Conservation (phyloP, 2,113 vertebrate genomes). For the Bagarius yarrelli region DNA sequence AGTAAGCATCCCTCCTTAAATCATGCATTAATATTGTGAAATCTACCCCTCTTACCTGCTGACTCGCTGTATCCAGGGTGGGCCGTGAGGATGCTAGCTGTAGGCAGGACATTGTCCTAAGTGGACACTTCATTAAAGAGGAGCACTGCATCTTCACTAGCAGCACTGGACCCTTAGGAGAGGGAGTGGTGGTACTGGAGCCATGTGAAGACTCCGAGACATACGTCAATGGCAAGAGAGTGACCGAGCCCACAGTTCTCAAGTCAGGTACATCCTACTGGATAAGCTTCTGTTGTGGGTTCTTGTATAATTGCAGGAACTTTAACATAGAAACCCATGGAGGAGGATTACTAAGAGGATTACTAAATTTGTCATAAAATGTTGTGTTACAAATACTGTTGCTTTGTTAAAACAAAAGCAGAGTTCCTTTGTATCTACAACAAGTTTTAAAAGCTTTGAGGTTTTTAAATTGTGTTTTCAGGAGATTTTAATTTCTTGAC, state of each 20-base stretch:
- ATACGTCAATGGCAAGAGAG: constrained; percentile 93
- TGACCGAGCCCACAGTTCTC: constrained; percentile 83
- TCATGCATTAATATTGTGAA: not conserved
- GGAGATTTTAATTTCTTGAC: not conserved
- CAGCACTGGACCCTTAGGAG: constrained; percentile 75
- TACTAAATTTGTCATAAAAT: not conserved
- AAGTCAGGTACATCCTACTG: constrained; percentile 78
- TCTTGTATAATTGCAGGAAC: not conserved
- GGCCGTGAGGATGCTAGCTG: constrained; percentile 88
- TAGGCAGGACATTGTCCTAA: constrained; percentile 96
- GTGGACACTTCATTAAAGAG: constrained; percentile 94
- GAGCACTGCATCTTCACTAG: constrained; percentile 96
- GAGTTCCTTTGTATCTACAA: not conserved
- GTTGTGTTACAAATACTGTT: not conserved
- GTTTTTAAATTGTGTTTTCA: not conserved
- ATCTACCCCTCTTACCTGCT: no score
- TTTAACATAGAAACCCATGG: not conserved
- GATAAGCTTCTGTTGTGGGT: not conserved
- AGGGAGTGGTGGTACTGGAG: constrained; percentile 90
- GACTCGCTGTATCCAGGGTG: constrained; percentile 73
- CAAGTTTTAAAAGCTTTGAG: not conserved
- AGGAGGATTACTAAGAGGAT: not conserved
- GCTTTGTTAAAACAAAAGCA: not conserved
- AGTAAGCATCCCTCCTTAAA: constrained; percentile 68
- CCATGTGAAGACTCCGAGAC: constrained; percentile 91